Base-by-base conservation (phyloP, 2,113 vertebrate genomes). In the Catharus bicknelli region DNA sequence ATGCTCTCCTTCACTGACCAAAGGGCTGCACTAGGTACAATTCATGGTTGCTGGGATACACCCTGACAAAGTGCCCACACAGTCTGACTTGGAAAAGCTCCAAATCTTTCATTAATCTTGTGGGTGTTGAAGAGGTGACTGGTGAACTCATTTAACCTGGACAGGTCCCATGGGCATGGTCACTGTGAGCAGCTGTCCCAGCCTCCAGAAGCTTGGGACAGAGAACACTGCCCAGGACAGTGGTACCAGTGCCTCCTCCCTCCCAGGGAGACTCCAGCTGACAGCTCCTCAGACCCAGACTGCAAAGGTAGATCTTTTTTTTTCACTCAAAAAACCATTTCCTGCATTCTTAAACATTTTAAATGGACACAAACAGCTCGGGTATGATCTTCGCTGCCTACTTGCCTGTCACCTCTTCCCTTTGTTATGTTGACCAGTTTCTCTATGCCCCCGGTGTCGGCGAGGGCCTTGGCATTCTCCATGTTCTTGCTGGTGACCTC, bases 401-500 rank as follows among this genome's bases (percentile, higher is more conserved):
- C 98, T 90, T 97, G 98, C 99, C 99, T 99, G 97, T 99, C 99
- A 80, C 99, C 99, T 93, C 98, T 98, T 87, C 99, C 98, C 97
- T 99, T 99, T 32, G 99, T 99, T 95, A 99, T 99, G 97, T 99
- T 99, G 97, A 99, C 99, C 95, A 99, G 98, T 96, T 99, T 99
- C 92, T 99, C 99, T 55, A 99, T 99, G 12, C 99, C 99, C 0
- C 99, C 99, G 0, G 99, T 99, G 88, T 99, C 99, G 0, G 99
- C 99, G 67, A 99, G 96, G n/a, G 99, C 99, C 88, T 99, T 99
- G 90, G 99, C 99, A 1, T 99, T 99, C 95, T 99, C 99, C 99
- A 99, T 99, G 97, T 99, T 99, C 86, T 99, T 99, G 95, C 99
- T 99, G 54, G 98, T 99, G 97, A 99, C 99, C 97, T 99, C 99